A percentile compares a stretch with the other conserved stretches of the same genome.
Conservation (phyloP, 2,797 vertebrate species). For the Diplodus puntazzo region DNA sequence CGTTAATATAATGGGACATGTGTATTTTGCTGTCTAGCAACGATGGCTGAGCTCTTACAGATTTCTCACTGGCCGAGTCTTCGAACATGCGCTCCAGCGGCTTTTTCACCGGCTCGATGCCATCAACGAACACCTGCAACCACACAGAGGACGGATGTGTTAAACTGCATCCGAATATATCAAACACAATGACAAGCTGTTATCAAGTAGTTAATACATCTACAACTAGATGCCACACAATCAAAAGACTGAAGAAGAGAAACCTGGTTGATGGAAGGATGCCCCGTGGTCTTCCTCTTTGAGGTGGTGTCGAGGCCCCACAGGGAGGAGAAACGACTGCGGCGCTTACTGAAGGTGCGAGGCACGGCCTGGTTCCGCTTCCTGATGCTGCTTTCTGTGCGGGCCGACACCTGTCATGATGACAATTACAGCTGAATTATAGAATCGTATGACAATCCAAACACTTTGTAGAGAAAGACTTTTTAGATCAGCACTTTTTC, state of each 20-base stretch:
- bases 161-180: not conserved
- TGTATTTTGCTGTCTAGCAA: not conserved
- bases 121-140: conserved; percentile 93
- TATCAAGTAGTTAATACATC: not conserved
- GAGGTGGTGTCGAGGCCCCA: conserved; percentile 97
- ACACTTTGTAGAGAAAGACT: not conserved
- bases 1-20: not conserved
- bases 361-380: conserved; percentile 91
- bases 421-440: not conserved
- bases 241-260: not conserved
- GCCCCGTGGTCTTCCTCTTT: conserved; percentile 93
- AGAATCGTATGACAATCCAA: not conserved
- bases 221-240: not conserved
- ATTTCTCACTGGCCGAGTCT: conserved; percentile 83
- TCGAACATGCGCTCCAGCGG: conserved; percentile 92
- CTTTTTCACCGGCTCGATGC: conserved; percentile 88
- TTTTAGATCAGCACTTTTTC: no score
- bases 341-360: conserved; percentile 93
- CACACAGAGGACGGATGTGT: conserved; percentile 10
- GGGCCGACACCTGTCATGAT: conserved; percentile 90
- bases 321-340: conserved; percentile 96
- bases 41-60: conserved; percentile 71
- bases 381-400: conserved; percentile 90
- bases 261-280: conserved; percentile 96
- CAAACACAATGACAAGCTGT: not conserved